phyloP scores from a whole-genome alignment of 2,797 vertebrate species.

The Onychomys arenicola region DNA sequence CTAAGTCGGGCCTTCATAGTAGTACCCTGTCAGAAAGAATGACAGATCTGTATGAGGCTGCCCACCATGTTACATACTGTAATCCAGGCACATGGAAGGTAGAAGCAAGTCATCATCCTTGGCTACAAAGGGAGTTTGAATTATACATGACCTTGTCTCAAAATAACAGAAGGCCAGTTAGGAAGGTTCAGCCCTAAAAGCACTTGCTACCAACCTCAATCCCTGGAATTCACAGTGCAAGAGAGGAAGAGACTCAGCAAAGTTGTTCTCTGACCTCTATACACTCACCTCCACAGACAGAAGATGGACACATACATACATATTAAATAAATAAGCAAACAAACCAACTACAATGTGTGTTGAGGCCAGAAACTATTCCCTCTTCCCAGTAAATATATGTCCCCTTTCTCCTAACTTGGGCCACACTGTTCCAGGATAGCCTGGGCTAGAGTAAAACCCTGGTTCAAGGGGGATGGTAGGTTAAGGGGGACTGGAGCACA shows the following conservation, averaged over 20 bases:
- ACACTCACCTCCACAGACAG: neutral
- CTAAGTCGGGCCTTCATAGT: neutral
- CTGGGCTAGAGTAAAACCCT: neutral
- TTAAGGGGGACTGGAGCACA: neutral
- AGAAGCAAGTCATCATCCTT: neutral
- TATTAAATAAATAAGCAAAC: neutral
- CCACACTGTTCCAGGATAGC: neutral
- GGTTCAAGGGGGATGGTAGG: neutral
- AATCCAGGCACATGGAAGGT: neutral
- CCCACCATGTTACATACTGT: no score
- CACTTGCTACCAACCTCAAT: neutral
- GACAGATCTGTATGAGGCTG: neutral
- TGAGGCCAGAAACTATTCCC: neutral
- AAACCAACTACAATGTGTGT: neutral
- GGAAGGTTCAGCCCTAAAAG: neutral
- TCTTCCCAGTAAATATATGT: neutral
- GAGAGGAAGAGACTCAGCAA: neutral
- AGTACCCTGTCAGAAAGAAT: neutral
- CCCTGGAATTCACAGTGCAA: neutral
- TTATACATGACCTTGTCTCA: neutral
- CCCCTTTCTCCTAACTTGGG: neutral
- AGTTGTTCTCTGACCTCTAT: neutral
- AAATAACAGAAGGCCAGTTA: neutral
- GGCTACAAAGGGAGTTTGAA: neutral
- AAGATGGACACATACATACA: neutral